Conservation (phyloP, 2,888 invertebrate species). For the Litoditis marina region DNA sequence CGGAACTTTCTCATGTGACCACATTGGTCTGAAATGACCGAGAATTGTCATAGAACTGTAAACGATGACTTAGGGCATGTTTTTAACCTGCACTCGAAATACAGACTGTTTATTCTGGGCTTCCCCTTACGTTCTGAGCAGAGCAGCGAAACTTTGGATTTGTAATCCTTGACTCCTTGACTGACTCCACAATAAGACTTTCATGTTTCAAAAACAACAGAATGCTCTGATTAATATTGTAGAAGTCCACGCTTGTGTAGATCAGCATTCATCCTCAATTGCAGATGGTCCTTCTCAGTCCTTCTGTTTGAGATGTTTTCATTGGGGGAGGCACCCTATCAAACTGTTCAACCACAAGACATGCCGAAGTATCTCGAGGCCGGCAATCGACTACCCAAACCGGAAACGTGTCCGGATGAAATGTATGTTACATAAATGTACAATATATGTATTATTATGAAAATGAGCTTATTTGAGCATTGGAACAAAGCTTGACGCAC, state of each 20-base stretch:
- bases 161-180: not conserved
- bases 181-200: not conserved
- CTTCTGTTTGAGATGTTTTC: constrained; percentile 20
- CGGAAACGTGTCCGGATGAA: constrained; percentile 40
- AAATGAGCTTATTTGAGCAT: too few relatives aligned
- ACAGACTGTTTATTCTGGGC: too few relatives aligned
- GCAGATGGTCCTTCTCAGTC: constrained; percentile 23
- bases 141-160: too few relatives aligned
- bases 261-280: not conserved
- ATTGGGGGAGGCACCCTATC: constrained; percentile 18
- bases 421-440: constrained; percentile 33
- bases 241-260: not conserved
- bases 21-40: too few relatives aligned
- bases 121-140: too few relatives aligned
- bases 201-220: not conserved
- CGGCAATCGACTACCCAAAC: constrained; percentile 15
- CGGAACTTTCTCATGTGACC: too few relatives aligned
- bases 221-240: not conserved
- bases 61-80: too few relatives aligned
- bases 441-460: too few relatives aligned
- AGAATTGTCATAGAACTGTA: too few relatives aligned
- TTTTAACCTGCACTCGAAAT: too few relatives aligned
- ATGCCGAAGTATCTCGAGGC: constrained; percentile 20
- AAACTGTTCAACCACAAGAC: constrained; percentile 14
- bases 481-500: not conserved